Percentiles rank a stretch among this genome's conserved stretches.
These are phyloP conservation scores for Gymnocypris eckloni DNA, from an alignment of 2,797 vertebrate genomes.

Conservation along the genomic window DNA sequence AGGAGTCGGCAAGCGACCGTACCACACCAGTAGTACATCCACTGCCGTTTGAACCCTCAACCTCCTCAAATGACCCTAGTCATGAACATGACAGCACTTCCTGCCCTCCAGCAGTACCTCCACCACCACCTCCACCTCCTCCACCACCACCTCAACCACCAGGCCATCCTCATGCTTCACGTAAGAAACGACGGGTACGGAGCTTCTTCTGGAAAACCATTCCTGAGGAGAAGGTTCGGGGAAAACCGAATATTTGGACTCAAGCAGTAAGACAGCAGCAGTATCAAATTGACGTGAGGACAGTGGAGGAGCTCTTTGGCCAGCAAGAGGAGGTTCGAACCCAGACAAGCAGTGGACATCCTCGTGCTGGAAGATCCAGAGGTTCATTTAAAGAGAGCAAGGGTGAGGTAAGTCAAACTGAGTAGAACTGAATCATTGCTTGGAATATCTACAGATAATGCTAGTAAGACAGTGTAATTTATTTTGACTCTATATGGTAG, in stretches of 20 bases:
- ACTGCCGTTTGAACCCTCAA: slow-evolving; percentile 62
- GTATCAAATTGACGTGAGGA: slow-evolving; percentile 93
- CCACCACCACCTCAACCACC: slow-evolving; percentile 58
- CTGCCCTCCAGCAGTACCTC: slow-evolving; percentile 64
- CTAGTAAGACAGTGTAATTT: background rate
- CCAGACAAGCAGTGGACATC: slow-evolving; percentile 44
- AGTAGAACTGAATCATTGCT: background rate
- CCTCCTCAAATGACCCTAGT: slow-evolving; percentile 74
- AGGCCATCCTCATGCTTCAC: slow-evolving; percentile 70
- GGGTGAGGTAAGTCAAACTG: slow-evolving; percentile 85
- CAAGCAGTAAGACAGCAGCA: slow-evolving; percentile 86
- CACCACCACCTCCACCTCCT: slow-evolving; percentile 67
- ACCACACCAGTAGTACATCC: slow-evolving; percentile 5
- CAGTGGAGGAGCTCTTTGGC: slow-evolving; percentile 97
- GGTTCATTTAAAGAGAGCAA: slow-evolving; percentile 88
- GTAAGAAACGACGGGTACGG: slow-evolving; percentile 90
- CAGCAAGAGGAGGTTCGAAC: slow-evolving; percentile 85
- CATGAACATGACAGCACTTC: slow-evolving; percentile 16
- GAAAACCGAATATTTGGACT: slow-evolving; percentile 97
- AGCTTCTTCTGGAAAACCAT: slow-evolving; percentile 99
- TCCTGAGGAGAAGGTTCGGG: slow-evolving; percentile 94
- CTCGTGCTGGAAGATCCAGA: slow-evolving; percentile 72
- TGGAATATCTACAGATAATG: background rate
- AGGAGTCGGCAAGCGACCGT: slow-evolving; percentile 12
- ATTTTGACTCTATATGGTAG: background rate